Evolutionary conservation across 2,888 invertebrate genomes (phyloP), one percentile per base, ranked within the genome.

Genomic region (Eubasilissa splendida): DNA sequence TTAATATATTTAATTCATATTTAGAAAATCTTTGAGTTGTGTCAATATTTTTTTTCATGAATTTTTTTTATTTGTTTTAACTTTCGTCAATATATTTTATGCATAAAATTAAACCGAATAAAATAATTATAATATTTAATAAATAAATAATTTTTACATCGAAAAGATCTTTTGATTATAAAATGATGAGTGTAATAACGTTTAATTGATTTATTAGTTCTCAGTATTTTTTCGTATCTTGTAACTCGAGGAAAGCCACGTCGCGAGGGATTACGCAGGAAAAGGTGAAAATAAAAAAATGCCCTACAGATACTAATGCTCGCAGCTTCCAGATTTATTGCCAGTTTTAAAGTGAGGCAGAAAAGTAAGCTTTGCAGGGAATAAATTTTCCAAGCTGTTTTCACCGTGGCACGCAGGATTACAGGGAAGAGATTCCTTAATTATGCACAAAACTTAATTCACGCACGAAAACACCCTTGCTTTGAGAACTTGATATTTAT

Each of bases 251-350:
- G 14, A 33, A 31, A 76, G 54, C n/a, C 12, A 52, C 54, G 76
- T 54, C 65, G 65, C 52, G 12, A 22, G 54, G 76, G 66, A 76
- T 76, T 76, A 76, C 65, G 52, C 76, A 54, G 54, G 63, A 50
- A 63, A 76, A 76, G 77, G 77, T 77, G 22, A 60, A 76, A 76
- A 76, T 66, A 66, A 50, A 76, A 77, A 77, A 77, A 70, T 56
- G 42, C 42, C 22, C 68, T 50, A 58, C 50, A 77, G 68, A 59
- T 77, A 68, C 68, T 68, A 77, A 77, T 77, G 58, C 77, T 59
- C 54, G 33, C 59, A 52, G 60, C 22, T 59, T 50, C 50, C 22
- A 77, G 77, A 77, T 77, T 77, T 77, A 77, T 77, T 56, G 31
- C 77, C 68, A 4, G 68, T 77, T 70, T 70, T 77, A 77, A 77